Evolutionary conservation across 2,113 vertebrate species (phyloP).

Genomic region (Takifugu flavidus): DNA sequence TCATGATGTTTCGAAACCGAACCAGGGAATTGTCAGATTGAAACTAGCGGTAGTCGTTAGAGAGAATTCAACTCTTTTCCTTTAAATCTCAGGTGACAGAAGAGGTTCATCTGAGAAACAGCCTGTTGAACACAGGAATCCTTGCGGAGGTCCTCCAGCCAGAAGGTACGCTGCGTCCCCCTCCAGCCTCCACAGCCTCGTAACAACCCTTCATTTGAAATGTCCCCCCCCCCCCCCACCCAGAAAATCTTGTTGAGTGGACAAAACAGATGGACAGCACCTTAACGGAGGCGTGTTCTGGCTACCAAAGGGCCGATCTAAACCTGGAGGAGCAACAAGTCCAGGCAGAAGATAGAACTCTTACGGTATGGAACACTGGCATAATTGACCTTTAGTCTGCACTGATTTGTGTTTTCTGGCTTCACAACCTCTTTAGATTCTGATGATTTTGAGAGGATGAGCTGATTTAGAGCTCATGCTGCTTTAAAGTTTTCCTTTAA

Average conservation of each 20-base stretch:
- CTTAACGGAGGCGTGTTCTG: slow-evolving; percentile 84
- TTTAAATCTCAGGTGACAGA: slow-evolving; percentile 77
- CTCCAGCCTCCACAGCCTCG: not conserved
- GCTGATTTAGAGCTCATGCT: slow-evolving; percentile 71
- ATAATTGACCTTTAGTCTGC: not conserved
- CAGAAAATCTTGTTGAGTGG: slow-evolving; percentile 79
- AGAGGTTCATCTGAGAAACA: slow-evolving; percentile 87
- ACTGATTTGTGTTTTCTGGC: no score
- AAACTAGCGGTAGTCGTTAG: no score
- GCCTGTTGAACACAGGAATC: slow-evolving; percentile 81
- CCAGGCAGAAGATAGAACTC: slow-evolving; percentile 84
- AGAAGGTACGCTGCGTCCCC: slow-evolving; percentile 73
- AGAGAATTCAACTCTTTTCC: not conserved
- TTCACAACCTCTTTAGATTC: no score
- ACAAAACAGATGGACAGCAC: slow-evolving; percentile 84
- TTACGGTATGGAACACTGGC: slow-evolving; percentile 71
- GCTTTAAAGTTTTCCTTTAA: no score
- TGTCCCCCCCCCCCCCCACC: not conserved
- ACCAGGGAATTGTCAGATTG: no score
- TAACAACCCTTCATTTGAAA: not conserved
- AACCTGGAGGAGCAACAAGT: slow-evolving; percentile 88
- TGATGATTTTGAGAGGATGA: no score
- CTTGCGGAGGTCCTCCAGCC: slow-evolving; percentile 81
- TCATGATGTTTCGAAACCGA: no score
- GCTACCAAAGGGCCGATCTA: slow-evolving; percentile 92